A percentile compares a stretch with the other conserved stretches of the same genome.
These are phyloP conservation scores for Cheilinus undulatus DNA, from an alignment of 2,113 vertebrate genomes.

Conservation along the genomic window DNA sequence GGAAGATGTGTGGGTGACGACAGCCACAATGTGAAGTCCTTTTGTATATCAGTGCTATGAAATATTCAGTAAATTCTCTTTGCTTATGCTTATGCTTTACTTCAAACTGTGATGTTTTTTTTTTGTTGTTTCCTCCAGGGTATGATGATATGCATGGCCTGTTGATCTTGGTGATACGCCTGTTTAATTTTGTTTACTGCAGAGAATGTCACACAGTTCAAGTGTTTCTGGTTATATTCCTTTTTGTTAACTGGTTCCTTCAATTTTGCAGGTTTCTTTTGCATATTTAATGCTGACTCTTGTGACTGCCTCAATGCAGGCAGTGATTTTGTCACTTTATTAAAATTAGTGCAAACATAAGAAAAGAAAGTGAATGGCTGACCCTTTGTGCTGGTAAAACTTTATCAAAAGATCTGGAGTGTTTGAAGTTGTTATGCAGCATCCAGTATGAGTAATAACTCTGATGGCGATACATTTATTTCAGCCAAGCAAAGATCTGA, in stretches of 20 bases:
- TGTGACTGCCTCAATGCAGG: too few relatives aligned
- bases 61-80: neutral
- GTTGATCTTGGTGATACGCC: neutral
- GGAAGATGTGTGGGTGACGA: neutral
- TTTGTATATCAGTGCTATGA: too few relatives aligned
- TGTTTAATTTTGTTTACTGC: neutral
- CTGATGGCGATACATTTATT: neutral
- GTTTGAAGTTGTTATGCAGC: neutral
- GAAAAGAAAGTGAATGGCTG: neutral
- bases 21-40: neutral
- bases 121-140: neutral
- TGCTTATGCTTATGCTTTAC: neutral
- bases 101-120: neutral
- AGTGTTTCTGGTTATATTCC: neutral
- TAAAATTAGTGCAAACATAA: neutral
- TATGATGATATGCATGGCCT: neutral
- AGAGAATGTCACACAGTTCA: neutral
- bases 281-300: neutral
- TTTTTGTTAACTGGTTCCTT: neutral
- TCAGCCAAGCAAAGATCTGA: conserved; percentile 1
- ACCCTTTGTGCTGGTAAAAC: neutral
- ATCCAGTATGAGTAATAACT: neutral
- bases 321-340: too few relatives aligned
- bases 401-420: neutral
- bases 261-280: neutral